phyloP scores from a whole-genome alignment of 92 coral and sea anemone species.

The Epizoanthus scotinus region DNA sequence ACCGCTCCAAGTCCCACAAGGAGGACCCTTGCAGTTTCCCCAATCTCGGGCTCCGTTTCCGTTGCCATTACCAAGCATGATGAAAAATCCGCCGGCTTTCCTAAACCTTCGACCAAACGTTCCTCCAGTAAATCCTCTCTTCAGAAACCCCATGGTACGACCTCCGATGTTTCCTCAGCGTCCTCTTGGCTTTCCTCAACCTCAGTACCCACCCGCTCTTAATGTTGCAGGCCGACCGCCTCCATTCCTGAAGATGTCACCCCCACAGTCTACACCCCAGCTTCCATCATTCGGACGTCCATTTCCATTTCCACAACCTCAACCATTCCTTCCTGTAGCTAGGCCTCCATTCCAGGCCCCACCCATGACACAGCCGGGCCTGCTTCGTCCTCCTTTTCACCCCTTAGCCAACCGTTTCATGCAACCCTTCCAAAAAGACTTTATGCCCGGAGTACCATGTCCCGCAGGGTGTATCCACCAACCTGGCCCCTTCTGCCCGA shows the following conservation, averaged over 20 bases:
- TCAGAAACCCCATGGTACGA: background rate
- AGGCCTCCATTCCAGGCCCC: background rate
- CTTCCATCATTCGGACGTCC: conserved; percentile 29
- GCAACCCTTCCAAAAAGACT: conserved; percentile 12
- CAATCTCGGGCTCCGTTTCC: conserved; percentile 39
- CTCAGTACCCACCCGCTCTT: conserved; percentile 1
- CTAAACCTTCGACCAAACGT: conserved; percentile 11
- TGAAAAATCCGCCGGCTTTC: conserved; percentile 34
- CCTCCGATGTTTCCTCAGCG: conserved; percentile 9
- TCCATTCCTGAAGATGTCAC: conserved; percentile 18
- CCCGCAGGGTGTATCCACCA: background rate
- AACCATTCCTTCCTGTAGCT: conserved; percentile 12
- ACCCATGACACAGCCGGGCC: background rate
- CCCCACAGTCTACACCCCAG: background rate
- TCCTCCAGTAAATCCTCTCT: background rate
- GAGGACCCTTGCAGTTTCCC: conserved; percentile 36
- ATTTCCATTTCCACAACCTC: conserved; percentile 16
- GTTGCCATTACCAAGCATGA: conserved; percentile 36
- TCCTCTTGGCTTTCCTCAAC: conserved; percentile 12
- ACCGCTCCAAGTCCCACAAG: conserved; percentile 34
- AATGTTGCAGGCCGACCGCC: background rate
- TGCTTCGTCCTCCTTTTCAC: background rate
- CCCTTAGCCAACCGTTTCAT: conserved; percentile 1
- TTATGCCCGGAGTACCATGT: conserved; percentile 8
- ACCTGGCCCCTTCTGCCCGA: conserved; percentile 51